phyloP scores from a whole-genome alignment of 2,888 invertebrate genomes.

The Himalopsyche anomala region DNA sequence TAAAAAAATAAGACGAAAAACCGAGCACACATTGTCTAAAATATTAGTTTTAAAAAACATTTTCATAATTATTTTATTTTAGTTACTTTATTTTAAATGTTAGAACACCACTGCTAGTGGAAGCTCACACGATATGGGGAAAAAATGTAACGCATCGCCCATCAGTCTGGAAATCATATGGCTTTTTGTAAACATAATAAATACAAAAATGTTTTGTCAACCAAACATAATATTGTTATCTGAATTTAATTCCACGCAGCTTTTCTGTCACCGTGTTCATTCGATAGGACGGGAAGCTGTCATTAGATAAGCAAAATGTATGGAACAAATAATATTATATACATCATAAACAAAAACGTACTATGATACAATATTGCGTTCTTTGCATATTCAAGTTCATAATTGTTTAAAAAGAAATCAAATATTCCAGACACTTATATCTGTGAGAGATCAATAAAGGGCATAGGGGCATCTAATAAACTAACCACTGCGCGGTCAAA shows the following conservation, averaged over 20 bases:
- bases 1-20: too few relatives aligned
- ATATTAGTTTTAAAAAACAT: too few relatives aligned
- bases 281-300: slow-evolving; percentile 27
- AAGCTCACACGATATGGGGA: slow-evolving; percentile 7
- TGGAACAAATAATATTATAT: neutral
- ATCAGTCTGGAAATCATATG: slow-evolving; percentile 41
- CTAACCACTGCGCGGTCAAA: neutral
- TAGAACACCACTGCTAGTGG: neutral
- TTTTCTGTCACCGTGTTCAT: neutral
- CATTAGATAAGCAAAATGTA: neutral
- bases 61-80: too few relatives aligned
- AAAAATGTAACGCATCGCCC: slow-evolving; percentile 14
- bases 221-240: slow-evolving; percentile 13
- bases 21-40: too few relatives aligned
- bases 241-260: neutral
- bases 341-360: too few relatives aligned
- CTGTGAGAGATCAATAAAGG: neutral
- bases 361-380: too few relatives aligned
- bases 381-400: too few relatives aligned
- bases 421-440: too few relatives aligned
- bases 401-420: too few relatives aligned
- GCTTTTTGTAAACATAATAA: slow-evolving; percentile 29
- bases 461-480: slow-evolving; percentile 3
- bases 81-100: neutral
- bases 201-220: neutral